Base-by-base conservation (phyloP, 2,797 vertebrate genomes). In the Crax fasciolata region DNA sequence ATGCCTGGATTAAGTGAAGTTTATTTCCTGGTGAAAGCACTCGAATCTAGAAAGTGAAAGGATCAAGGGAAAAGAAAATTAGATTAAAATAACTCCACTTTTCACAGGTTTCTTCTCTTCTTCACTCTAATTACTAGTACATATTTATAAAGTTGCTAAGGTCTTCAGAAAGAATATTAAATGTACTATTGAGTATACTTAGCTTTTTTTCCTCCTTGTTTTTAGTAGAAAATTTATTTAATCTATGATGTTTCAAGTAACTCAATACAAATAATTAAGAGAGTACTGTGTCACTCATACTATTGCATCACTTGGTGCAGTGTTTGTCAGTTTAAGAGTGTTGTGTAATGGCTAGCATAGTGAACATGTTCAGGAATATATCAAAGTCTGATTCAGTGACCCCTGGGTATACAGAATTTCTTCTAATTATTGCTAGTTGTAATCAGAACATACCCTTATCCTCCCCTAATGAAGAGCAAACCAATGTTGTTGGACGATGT, bases 11-110 rank as follows among this genome's bases (percentile, higher is more conserved):
- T 87, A 92, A 94, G 88, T 54, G 16, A 67, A 89, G 93, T 80
- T 86, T 91, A 71, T 89, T 92, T 95, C 68, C 70, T 39, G 13
- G n/a, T 84, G 70, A 94, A 94, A 84, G 43, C 32, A 78, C 20
- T 87, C 68, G 84, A 95, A 67, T 91, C 23, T 80, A 82, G 54
- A 89, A 87, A 59, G 54, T 62, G 32, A 84, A 87, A 76, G n/a
- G 75, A 66, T 88, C 75, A 84, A 41, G 15, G 13, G n/a, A 75
- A 95, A 58, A 85, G 15, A 82, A 87, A 93, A 90, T 87, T 17
- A 44, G 80, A 89, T 80, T 86, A 62, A 90, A 92, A 84, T 61
- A 85, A 57, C 3, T 2, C 11, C 24, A 28, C 13, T 6, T 9
- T 48, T 71, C 27, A 44, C 13, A 48, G 15, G 15, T 4, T 58